A percentile compares a stretch with the other conserved stretches of the same genome.
phyloP scores from a whole-genome alignment of 2,113 vertebrate species.

The Amblyornis subalaris region DNA sequence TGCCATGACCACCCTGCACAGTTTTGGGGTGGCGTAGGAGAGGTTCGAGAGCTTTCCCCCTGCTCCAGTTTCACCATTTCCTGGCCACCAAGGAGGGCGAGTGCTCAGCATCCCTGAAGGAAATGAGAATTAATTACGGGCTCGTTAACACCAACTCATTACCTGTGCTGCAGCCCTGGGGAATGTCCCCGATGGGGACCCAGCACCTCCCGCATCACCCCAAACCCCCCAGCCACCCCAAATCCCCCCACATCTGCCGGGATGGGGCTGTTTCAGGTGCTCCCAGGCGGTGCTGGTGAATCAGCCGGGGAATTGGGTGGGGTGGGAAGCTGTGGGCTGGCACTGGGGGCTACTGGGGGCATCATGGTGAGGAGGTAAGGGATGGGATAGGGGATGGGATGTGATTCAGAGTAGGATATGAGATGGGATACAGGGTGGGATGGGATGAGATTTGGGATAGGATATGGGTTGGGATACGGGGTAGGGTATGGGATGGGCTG shows the following conservation, averaged over 20 bases:
- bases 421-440: background rate
- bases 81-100: accelerated
- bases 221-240: background rate
- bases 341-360: background rate
- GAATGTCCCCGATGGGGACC: accelerated
- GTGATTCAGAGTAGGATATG: too few relatives aligned
- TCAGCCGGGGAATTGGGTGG: background rate
- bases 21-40: background rate
- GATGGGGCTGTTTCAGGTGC: background rate
- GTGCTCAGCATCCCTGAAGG: accelerated
- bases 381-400: background rate
- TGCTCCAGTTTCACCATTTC: background rate
- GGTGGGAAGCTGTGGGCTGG: background rate
- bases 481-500: background rate
- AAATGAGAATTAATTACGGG: background rate
- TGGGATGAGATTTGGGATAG: background rate
- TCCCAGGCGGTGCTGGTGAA: background rate
- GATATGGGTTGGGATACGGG: background rate
- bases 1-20: accelerated
- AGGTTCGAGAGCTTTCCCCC: background rate
- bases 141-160: background rate
- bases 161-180: background rate
- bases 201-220: accelerated
- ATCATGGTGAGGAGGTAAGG: accelerated
- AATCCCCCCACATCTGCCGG: accelerated